Evolutionary conservation across 1,140 invertebrate genomes (phyloP).

Genomic region (Cheumatopsyche charites): DNA sequence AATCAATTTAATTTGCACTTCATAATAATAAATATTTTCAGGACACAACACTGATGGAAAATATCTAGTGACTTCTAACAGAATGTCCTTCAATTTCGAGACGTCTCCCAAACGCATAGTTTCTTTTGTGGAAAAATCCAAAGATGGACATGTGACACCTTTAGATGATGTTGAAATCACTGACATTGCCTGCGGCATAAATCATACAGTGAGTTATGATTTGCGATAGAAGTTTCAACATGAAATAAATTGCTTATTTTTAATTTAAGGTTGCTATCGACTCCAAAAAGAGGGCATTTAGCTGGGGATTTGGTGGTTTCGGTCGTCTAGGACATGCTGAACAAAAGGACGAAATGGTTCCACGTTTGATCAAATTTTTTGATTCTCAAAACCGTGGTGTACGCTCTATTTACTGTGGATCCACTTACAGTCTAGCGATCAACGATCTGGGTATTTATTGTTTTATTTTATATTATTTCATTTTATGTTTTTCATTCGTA

Average conservation of each 20-base stretch:
- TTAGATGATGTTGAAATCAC: constrained; percentile 87
- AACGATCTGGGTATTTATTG: constrained; percentile 72
- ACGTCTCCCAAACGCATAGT: constrained; percentile 82
- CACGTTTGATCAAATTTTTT: constrained; percentile 87
- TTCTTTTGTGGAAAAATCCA: constrained; percentile 85
- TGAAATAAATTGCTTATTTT: constrained; percentile 21
- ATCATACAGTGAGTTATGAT: constrained; percentile 76
- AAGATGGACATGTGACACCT: constrained; percentile 84
- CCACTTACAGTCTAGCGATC: constrained; percentile 83
- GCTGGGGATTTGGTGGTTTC: constrained; percentile 95
- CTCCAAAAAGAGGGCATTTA: constrained; percentile 83
- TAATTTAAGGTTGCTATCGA: constrained; percentile 79
- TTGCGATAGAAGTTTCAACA: too few species aligned
- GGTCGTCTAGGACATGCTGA: constrained; percentile 91
- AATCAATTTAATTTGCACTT: too few species aligned
- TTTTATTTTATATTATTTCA: neutral
- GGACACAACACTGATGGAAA: constrained; percentile 94
- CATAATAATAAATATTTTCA: constrained; percentile 48
- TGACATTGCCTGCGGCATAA: constrained; percentile 88
- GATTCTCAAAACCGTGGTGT: constrained; percentile 83
- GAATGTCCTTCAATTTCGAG: constrained; percentile 85
- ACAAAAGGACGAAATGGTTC: constrained; percentile 89
- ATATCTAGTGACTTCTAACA: constrained; percentile 89
- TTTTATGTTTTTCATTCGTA: neutral
- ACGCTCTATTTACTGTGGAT: constrained; percentile 79